Base-by-base conservation (phyloP, 1,140 invertebrate species). In the Armadillidium nasatum region DNA sequence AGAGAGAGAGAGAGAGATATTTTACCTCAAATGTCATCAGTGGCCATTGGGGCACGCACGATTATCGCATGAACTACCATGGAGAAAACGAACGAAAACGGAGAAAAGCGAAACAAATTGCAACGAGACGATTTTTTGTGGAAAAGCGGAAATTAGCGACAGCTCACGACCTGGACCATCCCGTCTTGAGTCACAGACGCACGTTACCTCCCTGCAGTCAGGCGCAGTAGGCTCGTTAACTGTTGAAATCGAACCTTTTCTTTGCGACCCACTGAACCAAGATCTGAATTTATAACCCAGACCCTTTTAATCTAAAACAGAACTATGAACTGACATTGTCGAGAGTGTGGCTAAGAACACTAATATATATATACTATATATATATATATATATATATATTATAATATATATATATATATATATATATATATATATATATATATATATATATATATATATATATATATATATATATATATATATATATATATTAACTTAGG, bases 81-180 rank as follows among this genome's bases (percentile, higher is more conserved):
- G 33, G 33, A 33, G 33, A 33, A 33, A 33, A 33, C 6, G 33
- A 33, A 33, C 33, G 33, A 33, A 33, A 33, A 33, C 1, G 33
- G 33, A 33, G 33, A 33, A 33, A 33, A 33, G 33, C 33, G 6
- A 33, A 33, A 33, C 6, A 33, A 33, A 3, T 3, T 33, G 6
- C 6, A 33, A 33, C 33, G 33, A 33, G 33, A 33, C 33, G 33
- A 33, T 33, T 33, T 33, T 33, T 33, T 33, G 73, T 74, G 76
- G 73, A 75, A 69, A 69, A 73, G 76, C 76, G 76, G 76, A 78
- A 78, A 78, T 78, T 78, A 78, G 76, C 76, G 76, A 78, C 76
- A 78, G 76, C 76, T 78, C 76, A 67, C 76, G 72, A 72, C 73
- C 73, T 78, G 73, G 67, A 72, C 76, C 72, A 72, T 75, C 76